Base-by-base conservation (phyloP, 2,888 invertebrate species). In the Eucera pruinosa region DNA sequence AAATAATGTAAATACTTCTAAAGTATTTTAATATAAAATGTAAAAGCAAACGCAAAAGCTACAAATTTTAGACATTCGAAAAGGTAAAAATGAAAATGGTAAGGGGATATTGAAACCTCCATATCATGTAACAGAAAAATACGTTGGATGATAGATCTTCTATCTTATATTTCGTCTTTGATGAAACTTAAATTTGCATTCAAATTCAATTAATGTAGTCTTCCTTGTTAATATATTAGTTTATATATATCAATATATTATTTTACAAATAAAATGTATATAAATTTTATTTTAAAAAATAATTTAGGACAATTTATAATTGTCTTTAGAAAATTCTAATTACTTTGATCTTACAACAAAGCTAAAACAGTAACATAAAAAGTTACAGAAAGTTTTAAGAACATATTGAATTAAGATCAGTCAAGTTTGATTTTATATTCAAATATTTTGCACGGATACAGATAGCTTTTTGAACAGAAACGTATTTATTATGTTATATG, bases 401-500 rank as follows among this genome's bases (percentile, higher is more conserved):
- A 41, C 13, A 33, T 23, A 36, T 36, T 48, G 47, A 54, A 55
- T n/a, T 61, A 45, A 43, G 11, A 61, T 45, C 23, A 30, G 20
- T 15, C 43, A 67, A 67, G 57, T 66, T 41, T 6, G 13, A 61
- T 55, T 57, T 66, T 39, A 66, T 65, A 60, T 74, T 60, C 20
- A 25, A 74, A n/a, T n/a, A 33, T 58, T 15, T 30, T 54, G 36
- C 27, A 43, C 15, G 30, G 15, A 36, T 74, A 62, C n/a, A 74
- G 33, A 36, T 67, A 45, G 13, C 60, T 76, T 57, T 18, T 9
- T 41, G 20, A 77, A 77, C 47, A 23, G 45, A 76, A 64, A 60
- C 47, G 50, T 39, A 52, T 69, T 68, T 77, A 77, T 75, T 75
- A 68, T 27, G 15, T 62, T 58, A 33, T 60, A 69, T 20, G 20